phyloP scores from a whole-genome alignment of 1,140 invertebrate genomes.

The Drosophila aff. region DNA sequence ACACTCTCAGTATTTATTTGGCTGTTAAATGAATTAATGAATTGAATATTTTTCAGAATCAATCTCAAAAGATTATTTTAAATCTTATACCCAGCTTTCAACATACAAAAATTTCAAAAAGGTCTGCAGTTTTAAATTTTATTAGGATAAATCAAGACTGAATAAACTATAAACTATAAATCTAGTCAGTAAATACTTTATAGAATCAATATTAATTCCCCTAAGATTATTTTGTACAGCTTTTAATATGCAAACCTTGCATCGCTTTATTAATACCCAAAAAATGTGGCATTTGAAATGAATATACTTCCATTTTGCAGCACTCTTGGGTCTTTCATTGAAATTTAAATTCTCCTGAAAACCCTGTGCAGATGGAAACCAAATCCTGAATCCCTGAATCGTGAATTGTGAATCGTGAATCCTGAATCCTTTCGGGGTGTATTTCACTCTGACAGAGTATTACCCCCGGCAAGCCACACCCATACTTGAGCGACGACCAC shows the following conservation, averaged over 20 bases:
- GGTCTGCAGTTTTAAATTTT: too few relatives aligned
- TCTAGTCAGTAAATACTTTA: too few relatives aligned
- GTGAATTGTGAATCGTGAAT: not conserved
- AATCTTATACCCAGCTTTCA: too few relatives aligned
- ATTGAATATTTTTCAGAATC: too few relatives aligned
- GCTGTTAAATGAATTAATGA: too few relatives aligned
- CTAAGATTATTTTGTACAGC: not conserved
- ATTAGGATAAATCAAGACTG: too few relatives aligned
- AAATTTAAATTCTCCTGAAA: slow-evolving; percentile 9
- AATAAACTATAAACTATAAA: too few relatives aligned
- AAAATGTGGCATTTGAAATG: slow-evolving; percentile 1
- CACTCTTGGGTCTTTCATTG: slow-evolving; percentile 1
- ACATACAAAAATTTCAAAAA: too few relatives aligned
- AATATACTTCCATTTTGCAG: slow-evolving; percentile 13
- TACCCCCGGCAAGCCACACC: slow-evolving; percentile 37
- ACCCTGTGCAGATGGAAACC: slow-evolving; percentile 4
- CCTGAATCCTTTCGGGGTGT: slow-evolving; percentile 26
- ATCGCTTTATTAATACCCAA: not conserved
- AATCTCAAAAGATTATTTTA: too few relatives aligned
- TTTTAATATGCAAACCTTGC: not conserved
- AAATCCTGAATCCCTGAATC: slow-evolving; percentile 1
- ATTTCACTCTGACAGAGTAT: slow-evolving; percentile 11
- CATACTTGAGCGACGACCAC: slow-evolving; percentile 59
- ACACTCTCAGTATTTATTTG: too few relatives aligned
- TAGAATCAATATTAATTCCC: not conserved